Evolutionary conservation across 2,113 vertebrate species (phyloP).

Genomic region (Nyctibius bracteatus): DNA sequence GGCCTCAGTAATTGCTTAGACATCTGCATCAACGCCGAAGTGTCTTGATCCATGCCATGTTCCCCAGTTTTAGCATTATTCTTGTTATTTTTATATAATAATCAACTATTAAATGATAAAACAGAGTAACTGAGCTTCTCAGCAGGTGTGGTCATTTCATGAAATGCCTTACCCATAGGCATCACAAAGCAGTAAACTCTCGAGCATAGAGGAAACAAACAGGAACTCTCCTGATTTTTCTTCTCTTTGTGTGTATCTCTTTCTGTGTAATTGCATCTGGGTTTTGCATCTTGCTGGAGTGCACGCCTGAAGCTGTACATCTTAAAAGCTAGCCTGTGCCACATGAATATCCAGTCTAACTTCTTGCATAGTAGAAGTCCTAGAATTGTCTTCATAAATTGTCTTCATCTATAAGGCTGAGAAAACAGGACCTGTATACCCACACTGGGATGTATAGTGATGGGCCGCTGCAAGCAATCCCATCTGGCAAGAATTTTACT

Average conservation of each 20-base stretch:
- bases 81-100: not conserved
- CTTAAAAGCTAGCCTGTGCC: not conserved
- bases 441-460: not conserved
- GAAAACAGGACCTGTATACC: not conserved
- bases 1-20: not conserved
- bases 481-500: not conserved
- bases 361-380: not conserved
- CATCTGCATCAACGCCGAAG: not conserved
- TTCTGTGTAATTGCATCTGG: not conserved
- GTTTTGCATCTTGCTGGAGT: not conserved
- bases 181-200: not conserved
- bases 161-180: not conserved
- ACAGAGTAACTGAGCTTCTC: not conserved
- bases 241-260: not conserved
- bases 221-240: not conserved
- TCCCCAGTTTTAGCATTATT: not conserved
- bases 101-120: not conserved
- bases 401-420: not conserved
- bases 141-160: not conserved
- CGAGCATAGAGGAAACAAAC: not conserved
- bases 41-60: not conserved
- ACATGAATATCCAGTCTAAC: not conserved
- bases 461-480: not conserved
- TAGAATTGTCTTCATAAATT: not conserved
- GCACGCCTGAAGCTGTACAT: not conserved